These are phyloP conservation scores for Ctenosaura bakeri DNA, from an alignment of 2,797 vertebrate genomes.

Conservation along the genomic window DNA sequence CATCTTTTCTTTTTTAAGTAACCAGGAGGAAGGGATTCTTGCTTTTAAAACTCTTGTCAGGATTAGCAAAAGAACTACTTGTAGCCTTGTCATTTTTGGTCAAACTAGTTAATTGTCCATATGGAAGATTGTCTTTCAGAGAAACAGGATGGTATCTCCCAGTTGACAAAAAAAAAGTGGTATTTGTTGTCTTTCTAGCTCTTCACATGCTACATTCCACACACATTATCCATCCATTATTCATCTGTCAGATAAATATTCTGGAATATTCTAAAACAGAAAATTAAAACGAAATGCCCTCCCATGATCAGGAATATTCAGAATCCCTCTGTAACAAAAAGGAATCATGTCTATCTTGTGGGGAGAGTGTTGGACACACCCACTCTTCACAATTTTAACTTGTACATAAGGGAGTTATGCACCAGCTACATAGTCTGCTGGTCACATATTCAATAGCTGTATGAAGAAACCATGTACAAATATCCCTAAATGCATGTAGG, in stretches of 20 bases:
- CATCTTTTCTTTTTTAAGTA: not conserved
- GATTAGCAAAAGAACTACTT: not conserved
- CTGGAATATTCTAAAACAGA: not conserved
- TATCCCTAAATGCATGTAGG: too few relatives aligned
- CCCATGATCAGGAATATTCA: not conserved
- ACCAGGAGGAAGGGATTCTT: not conserved
- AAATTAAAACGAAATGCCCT: not conserved
- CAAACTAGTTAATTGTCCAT: not conserved
- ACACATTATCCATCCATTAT: not conserved
- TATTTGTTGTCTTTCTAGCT: not conserved
- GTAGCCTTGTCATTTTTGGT: not conserved
- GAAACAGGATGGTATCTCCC: not conserved
- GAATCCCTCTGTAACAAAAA: not conserved
- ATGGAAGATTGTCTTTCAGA: not conserved
- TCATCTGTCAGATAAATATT: not conserved
- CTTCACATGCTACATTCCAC: not conserved
- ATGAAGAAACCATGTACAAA: not conserved
- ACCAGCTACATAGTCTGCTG: not conserved
- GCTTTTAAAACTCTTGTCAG: not conserved
- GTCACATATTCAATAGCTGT: not conserved
- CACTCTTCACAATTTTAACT: not conserved
- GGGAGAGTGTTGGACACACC: not conserved
- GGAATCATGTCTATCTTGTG: not conserved
- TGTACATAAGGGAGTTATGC: not conserved
- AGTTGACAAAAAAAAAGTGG: not conserved